A percentile compares a stretch with the other conserved stretches of the same genome.
Conservation (phyloP, 1,140 invertebrate species). For the Drosophila simulans region DNA sequence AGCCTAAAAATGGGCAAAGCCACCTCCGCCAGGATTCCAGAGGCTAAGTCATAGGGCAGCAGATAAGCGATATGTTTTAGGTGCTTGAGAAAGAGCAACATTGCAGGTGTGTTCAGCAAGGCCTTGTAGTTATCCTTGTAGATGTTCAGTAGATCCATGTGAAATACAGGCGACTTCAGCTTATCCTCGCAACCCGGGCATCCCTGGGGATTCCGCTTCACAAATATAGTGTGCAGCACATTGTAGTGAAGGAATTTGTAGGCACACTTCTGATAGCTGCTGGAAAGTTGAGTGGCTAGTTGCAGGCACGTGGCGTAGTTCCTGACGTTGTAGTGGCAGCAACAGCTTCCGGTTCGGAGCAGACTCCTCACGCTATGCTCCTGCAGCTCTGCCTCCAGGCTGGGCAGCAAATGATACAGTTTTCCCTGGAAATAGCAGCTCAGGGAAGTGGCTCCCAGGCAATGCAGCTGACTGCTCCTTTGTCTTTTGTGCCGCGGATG, state of each 20-base stretch:
- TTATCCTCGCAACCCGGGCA: slow-evolving; percentile 72
- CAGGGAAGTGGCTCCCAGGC: slow-evolving; percentile 40
- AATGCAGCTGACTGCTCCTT: slow-evolving; percentile 63
- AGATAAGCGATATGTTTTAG: slow-evolving; percentile 74
- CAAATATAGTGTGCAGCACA: slow-evolving; percentile 69
- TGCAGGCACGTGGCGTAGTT: slow-evolving; percentile 62
- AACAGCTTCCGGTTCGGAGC: slow-evolving; percentile 70
- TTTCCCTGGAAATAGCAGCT: slow-evolving; percentile 78
- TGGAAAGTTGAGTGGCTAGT: slow-evolving; percentile 42
- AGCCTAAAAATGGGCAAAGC: slow-evolving; percentile 74
- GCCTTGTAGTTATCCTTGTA: slow-evolving; percentile 64
- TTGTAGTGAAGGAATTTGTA: slow-evolving; percentile 78
- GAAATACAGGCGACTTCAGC: slow-evolving; percentile 65
- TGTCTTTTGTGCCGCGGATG: slow-evolving; percentile 51
- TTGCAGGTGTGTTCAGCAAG: slow-evolving; percentile 30
- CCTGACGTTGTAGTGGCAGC: slow-evolving; percentile 69
- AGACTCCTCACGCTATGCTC: slow-evolving; percentile 65
- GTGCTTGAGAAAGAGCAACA: slow-evolving; percentile 73
- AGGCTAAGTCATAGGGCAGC: slow-evolving; percentile 66
- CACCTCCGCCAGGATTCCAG: slow-evolving; percentile 74
- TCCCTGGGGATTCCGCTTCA: slow-evolving; percentile 46
- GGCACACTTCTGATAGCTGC: slow-evolving; percentile 70
- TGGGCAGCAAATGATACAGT: slow-evolving; percentile 60
- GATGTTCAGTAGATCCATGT: slow-evolving; percentile 55
- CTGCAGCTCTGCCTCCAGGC: slow-evolving; percentile 57